phyloP scores from a whole-genome alignment of 1,140 invertebrate genomes.

The Eufriesea mexicana region DNA sequence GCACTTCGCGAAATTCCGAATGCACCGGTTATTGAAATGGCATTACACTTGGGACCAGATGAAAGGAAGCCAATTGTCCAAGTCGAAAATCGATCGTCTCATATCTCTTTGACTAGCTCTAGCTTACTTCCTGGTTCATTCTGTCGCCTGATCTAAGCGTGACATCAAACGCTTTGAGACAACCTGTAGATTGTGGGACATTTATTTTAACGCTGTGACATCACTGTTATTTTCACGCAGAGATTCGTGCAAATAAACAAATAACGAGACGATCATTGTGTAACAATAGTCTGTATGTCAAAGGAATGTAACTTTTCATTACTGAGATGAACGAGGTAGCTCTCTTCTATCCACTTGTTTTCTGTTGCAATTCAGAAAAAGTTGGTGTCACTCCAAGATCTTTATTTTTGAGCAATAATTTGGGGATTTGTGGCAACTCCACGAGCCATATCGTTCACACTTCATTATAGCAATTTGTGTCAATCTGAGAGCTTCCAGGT shows the following conservation, averaged over 20 bases:
- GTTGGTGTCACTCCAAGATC: too few relatives aligned
- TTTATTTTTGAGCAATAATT: too few relatives aligned
- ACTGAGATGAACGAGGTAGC: too few relatives aligned
- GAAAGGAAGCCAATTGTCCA: background rate
- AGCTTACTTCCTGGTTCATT: too few relatives aligned
- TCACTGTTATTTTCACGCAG: constrained; percentile 37
- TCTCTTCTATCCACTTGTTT: too few relatives aligned
- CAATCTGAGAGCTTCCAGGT: too few relatives aligned
- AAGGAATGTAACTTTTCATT: too few relatives aligned
- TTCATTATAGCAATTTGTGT: too few relatives aligned
- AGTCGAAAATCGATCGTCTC: background rate
- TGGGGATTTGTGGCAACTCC: too few relatives aligned
- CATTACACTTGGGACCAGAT: constrained; percentile 1
- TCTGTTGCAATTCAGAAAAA: too few relatives aligned
- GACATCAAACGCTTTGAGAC: background rate
- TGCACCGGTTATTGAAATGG: constrained; percentile 24
- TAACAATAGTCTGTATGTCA: background rate
- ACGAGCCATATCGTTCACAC: too few relatives aligned
- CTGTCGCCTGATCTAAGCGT: background rate
- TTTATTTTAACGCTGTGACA: constrained; percentile 17
- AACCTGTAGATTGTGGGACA: background rate
- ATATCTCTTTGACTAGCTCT: too few relatives aligned
- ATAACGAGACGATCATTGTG: background rate
- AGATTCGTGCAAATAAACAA: constrained; percentile 20
- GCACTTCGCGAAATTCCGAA: constrained; percentile 64